Evolutionary conservation across 1,140 invertebrate species (phyloP), one percentile per base, ranked within the genome.

Genomic region (Aplysia californica): DNA sequence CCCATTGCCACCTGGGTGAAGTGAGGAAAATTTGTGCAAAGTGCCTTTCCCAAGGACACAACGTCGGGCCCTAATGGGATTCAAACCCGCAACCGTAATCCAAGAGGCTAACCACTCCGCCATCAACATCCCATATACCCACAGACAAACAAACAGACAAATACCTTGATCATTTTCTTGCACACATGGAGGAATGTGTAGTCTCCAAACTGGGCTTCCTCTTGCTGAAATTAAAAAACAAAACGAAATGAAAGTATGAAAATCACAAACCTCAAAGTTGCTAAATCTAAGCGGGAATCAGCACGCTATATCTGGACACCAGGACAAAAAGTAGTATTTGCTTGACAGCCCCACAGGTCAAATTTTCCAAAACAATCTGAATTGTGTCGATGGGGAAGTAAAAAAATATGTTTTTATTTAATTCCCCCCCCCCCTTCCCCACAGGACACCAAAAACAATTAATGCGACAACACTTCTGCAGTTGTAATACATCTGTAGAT

Each of bases 171-270:
- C 93, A 96, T 96, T 69, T 92, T 92, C 86, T 94, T 94, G 86
- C 97, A 98, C 44, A 92, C 94, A 64, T 93, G 95, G 23, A 96
- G 90, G 10, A 98, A 90, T 68, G 94, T 93, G 87, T 95, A 97
- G 90, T 98, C 96, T 65, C 94, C 93, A 87, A 95, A 96, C 82
- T 97, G 95, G 72, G 92, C 93, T 87, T 97, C 96, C 85, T 96
- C 94, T 89, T 94, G 93, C 88, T 96, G 93, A 10, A 72, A 23
- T 38, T 58, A 68, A 80, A 73, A 69, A 77, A 15, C 72, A 78
- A 39, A 64, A n/a, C 3, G 6, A 31, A 23, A 50, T 44, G 18
- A 23, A 66, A 44, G 20, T 35, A 20, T 3, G 26, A 23, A 38
- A 35, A 65, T 35, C 58, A 20, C 10, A 18, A 21, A 18, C 26